These are phyloP conservation scores for Chrysolina haemoptera DNA, from an alignment of 2,888 invertebrate genomes.

Conservation along the genomic window DNA sequence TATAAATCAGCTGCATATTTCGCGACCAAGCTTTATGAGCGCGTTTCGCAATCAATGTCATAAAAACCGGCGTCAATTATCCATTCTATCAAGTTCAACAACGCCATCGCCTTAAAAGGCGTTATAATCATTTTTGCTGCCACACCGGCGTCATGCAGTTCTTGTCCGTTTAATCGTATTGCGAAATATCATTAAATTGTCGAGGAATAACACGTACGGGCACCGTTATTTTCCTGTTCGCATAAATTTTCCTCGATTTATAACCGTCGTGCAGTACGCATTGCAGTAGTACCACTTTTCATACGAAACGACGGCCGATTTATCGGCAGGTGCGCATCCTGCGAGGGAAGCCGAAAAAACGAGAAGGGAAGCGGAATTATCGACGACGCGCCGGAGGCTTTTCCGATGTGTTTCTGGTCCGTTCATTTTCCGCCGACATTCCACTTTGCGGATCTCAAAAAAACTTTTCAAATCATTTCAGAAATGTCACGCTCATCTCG, in stretches of 20 bases:
- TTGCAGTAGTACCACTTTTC: slow-evolving; percentile 6
- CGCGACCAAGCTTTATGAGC: no score
- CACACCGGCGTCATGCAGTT: background rate
- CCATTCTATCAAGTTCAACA: slow-evolving; percentile 1
- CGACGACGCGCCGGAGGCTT: background rate
- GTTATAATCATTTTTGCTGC: slow-evolving; percentile 3
- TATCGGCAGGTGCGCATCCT: background rate
- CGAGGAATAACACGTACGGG: slow-evolving; percentile 3
- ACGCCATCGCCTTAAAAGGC: slow-evolving; percentile 8
- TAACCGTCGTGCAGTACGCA: slow-evolving; percentile 2
- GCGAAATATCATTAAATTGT: slow-evolving; percentile 8
- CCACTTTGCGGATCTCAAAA: no score
- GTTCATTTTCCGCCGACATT: background rate
- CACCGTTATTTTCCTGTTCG: slow-evolving; percentile 19
- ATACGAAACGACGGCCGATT: background rate
- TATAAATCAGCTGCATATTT: no score
- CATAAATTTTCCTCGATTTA: slow-evolving; percentile 15
- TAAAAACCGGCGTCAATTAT: background rate
- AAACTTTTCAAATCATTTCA: no score
- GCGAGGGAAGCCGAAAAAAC: background rate
- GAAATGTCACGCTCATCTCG: no score
- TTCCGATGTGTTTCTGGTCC: background rate
- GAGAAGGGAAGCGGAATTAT: slow-evolving; percentile 9
- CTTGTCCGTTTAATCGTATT: background rate
- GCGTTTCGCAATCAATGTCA: slow-evolving; percentile 1